Evolutionary conservation across 2,797 vertebrate genomes (phyloP).

Genomic region (Toxotes lorentzi): DNA sequence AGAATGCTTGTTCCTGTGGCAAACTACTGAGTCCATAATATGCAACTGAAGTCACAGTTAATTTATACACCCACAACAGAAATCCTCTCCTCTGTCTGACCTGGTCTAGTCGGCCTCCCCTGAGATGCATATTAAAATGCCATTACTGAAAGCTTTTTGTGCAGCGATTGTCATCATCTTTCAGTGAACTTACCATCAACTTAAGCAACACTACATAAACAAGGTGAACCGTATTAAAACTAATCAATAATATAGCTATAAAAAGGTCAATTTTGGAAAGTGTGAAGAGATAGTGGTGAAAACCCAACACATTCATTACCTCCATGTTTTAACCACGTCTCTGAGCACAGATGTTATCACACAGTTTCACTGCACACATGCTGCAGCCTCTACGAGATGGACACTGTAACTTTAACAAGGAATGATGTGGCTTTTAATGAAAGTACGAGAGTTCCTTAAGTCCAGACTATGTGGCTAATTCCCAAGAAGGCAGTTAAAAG

Average conservation of each 20-base stretch:
- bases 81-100: conserved; percentile 57
- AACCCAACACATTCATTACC: conserved; percentile 57
- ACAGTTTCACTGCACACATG: conserved; percentile 48
- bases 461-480: conserved; percentile 76
- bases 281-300: conserved; percentile 77
- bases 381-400: conserved; percentile 62
- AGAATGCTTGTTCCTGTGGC: conserved; percentile 30
- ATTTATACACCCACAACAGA: conserved; percentile 51
- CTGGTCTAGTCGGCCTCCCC: conserved; percentile 42
- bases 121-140: conserved; percentile 73
- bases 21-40: conserved; percentile 17
- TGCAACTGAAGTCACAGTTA: conserved; percentile 31
- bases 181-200: conserved; percentile 53
- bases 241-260: conserved; percentile 54
- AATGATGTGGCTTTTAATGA: conserved; percentile 78
- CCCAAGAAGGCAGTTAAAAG: conserved; percentile 81
- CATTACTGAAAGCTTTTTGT: conserved; percentile 60
- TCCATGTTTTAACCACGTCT: conserved; percentile 44
- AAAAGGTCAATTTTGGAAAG: conserved; percentile 72
- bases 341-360: conserved; percentile 69
- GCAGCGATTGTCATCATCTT: conserved; percentile 76
- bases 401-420: conserved; percentile 77
- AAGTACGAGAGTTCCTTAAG: conserved; percentile 74
- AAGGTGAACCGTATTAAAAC: conserved; percentile 57
- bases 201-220: conserved; percentile 66